Percentiles rank a stretch among this genome's conserved stretches.
Conservation (phyloP, 2,797 vertebrate species). For the Tauraco hartlaubi region DNA sequence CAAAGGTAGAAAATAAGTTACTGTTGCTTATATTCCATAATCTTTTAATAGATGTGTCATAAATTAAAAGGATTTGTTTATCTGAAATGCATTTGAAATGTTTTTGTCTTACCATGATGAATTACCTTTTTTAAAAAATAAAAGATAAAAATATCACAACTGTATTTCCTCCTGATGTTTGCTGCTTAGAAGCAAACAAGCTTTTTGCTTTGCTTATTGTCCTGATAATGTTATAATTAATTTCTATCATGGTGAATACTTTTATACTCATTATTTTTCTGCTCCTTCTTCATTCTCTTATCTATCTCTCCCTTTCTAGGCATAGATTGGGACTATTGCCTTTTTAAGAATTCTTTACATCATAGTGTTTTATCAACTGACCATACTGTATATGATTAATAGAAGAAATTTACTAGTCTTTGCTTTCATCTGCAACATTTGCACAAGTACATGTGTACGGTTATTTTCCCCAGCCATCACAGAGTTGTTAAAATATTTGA, state of each 20-base stretch:
- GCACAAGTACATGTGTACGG: not conserved
- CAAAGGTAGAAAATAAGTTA: not conserved
- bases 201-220: not conserved
- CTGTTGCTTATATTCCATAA: not conserved
- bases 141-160: not conserved
- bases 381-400: not conserved
- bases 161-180: not conserved
- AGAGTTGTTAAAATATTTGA: not conserved
- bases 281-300: not conserved
- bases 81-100: not conserved
- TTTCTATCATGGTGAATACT: not conserved
- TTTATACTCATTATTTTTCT: not conserved
- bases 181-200: not conserved
- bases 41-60: not conserved
- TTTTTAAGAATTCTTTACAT: not conserved
- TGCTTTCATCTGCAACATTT: not conserved
- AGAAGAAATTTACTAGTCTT: not conserved
- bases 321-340: rapidly evolving
- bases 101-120: not conserved
- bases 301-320: not conserved
- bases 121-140: not conserved
- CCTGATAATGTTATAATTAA: not conserved
- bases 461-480: not conserved
- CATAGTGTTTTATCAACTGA: not conserved
- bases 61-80: not conserved